phyloP scores from a whole-genome alignment of 1,140 invertebrate genomes.

The Drosophila pandora region DNA sequence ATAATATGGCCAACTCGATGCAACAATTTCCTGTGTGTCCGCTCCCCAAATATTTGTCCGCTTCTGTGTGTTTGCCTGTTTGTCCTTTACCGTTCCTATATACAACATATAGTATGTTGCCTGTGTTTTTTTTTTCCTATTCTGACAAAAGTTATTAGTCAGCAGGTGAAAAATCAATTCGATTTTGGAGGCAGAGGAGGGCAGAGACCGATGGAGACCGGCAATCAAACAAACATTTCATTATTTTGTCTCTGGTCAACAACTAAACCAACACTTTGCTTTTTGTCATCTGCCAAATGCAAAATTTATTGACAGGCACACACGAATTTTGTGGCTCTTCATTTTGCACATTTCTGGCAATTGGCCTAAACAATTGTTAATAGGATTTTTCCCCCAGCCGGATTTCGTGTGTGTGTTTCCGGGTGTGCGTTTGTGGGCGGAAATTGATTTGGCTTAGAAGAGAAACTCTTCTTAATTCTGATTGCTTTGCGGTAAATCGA shows the following conservation, averaged over 20 bases:
- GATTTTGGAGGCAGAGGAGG: background rate
- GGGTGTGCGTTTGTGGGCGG: constrained; percentile 4
- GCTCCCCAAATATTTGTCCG: constrained; percentile 33
- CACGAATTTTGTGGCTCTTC: constrained; percentile 22
- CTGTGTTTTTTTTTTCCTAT: background rate
- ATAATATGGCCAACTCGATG: constrained; percentile 71
- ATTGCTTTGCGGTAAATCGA: constrained; percentile 49
- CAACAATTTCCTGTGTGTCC: constrained; percentile 66
- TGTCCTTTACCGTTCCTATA: constrained; percentile 4
- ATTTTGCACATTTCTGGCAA: constrained; percentile 31
- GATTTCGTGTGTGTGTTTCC: constrained; percentile 5
- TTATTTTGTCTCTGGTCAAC: constrained; percentile 53
- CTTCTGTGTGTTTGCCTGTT: constrained; percentile 36
- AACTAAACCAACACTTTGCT: constrained; percentile 51
- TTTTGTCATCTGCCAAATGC: constrained; percentile 35
- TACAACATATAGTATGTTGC: background rate
- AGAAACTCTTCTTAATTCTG: constrained; percentile 35
- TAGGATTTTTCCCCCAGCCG: constrained; percentile 45
- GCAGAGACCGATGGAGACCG: background rate
- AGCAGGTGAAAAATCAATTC: constrained; percentile 55
- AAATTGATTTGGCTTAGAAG: constrained; percentile 41
- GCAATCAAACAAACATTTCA: constrained; percentile 66
- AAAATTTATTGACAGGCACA: constrained; percentile 25
- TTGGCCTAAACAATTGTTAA: constrained; percentile 52
- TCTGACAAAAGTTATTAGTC: constrained; percentile 54